phyloP scores from a whole-genome alignment of 2,888 invertebrate genomes.

The Lepidocyrtinus sp. region DNA sequence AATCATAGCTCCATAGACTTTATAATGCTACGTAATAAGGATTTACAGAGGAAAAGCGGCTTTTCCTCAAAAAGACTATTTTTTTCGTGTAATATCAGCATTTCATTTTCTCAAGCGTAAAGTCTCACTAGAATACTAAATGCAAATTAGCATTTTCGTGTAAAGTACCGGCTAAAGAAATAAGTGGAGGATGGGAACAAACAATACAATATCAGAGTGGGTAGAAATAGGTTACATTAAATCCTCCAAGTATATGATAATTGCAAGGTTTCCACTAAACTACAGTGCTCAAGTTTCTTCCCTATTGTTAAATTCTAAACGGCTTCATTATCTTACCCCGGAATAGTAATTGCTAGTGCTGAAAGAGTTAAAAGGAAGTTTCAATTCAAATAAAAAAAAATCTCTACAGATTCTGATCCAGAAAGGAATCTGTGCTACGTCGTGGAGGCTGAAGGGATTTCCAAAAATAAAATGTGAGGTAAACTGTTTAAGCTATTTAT shows the following conservation, averaged over 20 bases:
- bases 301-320: slow-evolving; percentile 8
- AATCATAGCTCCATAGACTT: no score
- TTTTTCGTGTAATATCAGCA: no score
- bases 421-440: no score
- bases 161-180: slow-evolving; percentile 1
- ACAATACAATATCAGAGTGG: neutral
- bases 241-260: neutral
- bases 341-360: neutral
- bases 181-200: neutral
- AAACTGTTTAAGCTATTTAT: no score
- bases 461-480: no score
- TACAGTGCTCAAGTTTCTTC: no score
- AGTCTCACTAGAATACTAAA: neutral
- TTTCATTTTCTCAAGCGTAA: no score
- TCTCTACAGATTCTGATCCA: no score
- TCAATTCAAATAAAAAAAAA: no score
- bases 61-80: neutral
- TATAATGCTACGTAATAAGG: neutral
- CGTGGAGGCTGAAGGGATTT: no score
- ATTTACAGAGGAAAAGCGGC: slow-evolving; percentile 8
- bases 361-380: no score
- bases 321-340: slow-evolving; percentile 8
- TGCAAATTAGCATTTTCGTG: slow-evolving; percentile 11
- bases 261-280: neutral
- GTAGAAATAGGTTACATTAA: neutral